phyloP scores from a whole-genome alignment of 2,113 vertebrate genomes.

The Pygoscelis antarcticus region DNA sequence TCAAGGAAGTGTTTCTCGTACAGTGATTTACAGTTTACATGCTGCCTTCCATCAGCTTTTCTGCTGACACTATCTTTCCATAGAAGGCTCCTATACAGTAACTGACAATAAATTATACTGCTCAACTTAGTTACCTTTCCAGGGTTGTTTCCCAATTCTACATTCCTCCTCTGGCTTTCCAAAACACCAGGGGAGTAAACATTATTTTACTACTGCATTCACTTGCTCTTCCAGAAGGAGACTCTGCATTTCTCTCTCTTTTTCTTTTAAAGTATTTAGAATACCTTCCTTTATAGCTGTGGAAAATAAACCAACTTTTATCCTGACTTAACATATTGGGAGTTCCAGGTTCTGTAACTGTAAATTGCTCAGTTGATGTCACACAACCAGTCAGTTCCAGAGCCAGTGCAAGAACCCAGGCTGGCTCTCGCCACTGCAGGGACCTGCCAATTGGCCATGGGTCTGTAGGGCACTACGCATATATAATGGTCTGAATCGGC shows the following conservation, averaged over 20 bases:
- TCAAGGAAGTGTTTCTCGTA: neutral
- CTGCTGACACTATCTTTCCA: neutral
- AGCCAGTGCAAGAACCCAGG: neutral
- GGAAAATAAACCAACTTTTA: neutral
- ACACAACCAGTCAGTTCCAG: neutral
- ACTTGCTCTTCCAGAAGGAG: neutral
- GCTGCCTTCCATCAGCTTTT: neutral
- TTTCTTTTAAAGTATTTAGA: neutral
- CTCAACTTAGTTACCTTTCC: neutral
- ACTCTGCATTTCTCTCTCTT: neutral
- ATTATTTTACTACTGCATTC: neutral
- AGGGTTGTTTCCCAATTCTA: neutral
- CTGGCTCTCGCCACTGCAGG: too few species aligned
- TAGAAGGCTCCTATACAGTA: neutral
- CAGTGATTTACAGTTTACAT: neutral
- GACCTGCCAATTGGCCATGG: neutral
- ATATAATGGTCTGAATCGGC: neutral
- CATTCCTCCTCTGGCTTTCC: neutral
- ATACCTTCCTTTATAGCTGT: neutral
- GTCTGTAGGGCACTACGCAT: neutral
- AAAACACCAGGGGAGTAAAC: neutral
- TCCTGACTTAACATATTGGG: rapidly evolving
- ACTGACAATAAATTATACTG: neutral
- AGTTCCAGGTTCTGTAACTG: neutral
- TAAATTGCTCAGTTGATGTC: neutral